Evolutionary conservation across 2,888 invertebrate species (phyloP).

Genomic region (Drosophila limbata): DNA sequence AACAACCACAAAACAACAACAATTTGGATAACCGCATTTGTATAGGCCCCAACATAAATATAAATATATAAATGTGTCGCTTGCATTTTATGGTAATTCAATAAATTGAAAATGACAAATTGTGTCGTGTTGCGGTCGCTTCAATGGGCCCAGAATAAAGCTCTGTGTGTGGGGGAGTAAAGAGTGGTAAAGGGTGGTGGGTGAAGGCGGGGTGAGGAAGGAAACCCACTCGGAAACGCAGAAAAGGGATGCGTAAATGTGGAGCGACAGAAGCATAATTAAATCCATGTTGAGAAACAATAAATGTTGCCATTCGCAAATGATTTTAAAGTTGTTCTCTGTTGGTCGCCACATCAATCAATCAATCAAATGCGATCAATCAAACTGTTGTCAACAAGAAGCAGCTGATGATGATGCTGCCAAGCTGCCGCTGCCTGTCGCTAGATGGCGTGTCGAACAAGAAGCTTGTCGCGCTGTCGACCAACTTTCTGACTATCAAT

Average conservation of each 20-base stretch:
- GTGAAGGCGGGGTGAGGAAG: too few species aligned
- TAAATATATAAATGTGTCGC: constrained; percentile 68
- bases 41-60: constrained; percentile 59
- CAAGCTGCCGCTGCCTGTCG: constrained; percentile 54
- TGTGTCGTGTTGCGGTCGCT: constrained; percentile 75
- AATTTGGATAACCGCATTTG: constrained; percentile 53
- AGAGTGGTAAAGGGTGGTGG: neutral
- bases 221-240: neutral
- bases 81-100: constrained; percentile 76
- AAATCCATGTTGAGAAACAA: constrained; percentile 68
- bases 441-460: constrained; percentile 74
- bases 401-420: constrained; percentile 47
- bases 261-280: constrained; percentile 57
- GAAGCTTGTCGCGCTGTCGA: constrained; percentile 63
- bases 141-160: constrained; percentile 16
- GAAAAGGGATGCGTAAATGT: constrained; percentile 12
- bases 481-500: constrained; percentile 52
- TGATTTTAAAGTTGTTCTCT: constrained; percentile 60
- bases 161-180: neutral
- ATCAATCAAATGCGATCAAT: constrained; percentile 75
- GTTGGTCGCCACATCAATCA: constrained; percentile 59
- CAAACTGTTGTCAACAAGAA: constrained; percentile 66
- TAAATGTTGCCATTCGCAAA: constrained; percentile 61
- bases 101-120: constrained; percentile 80
- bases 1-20: constrained; percentile 18